Conservation (phyloP, 2,797 vertebrate species). For the Bovichtus variegatus region DNA sequence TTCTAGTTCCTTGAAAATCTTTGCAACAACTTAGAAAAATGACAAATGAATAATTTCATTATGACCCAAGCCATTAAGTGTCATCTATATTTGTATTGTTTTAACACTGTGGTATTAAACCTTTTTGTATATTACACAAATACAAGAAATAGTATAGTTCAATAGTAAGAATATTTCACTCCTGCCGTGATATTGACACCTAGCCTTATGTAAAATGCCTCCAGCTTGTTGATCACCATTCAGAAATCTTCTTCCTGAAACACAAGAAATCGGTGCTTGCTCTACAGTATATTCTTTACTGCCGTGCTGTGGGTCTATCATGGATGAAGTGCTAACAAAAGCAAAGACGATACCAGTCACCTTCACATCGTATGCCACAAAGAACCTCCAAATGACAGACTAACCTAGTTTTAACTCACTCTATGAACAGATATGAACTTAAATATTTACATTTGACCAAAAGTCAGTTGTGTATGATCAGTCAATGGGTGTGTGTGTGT, state of each 20-base stretch:
- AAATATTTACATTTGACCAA: constrained; percentile 2
- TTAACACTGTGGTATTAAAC: constrained; percentile 13
- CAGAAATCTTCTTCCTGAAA: constrained; percentile 3
- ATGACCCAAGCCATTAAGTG: not conserved
- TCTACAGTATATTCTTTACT: too few species aligned
- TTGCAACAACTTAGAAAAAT: constrained; percentile 2
- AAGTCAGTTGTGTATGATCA: not conserved
- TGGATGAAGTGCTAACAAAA: constrained; percentile 3
- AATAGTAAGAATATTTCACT: constrained; percentile 3
- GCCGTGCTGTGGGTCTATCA: not conserved
- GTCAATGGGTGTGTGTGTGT: not conserved
- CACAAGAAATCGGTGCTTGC: not conserved
- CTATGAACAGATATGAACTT: not conserved
- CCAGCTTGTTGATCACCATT: constrained; percentile 8
- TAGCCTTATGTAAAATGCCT: not conserved
- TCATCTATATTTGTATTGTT: constrained; percentile 4
- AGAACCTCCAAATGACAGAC: not conserved
- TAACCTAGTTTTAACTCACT: not conserved
- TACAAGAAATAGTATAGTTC: not conserved
- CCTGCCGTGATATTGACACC: not conserved
- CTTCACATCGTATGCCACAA: not conserved
- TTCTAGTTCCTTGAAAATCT: constrained; percentile 41
- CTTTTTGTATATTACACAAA: not conserved
- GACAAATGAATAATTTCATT: constrained; percentile 15
- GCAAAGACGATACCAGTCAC: not conserved